Evolutionary conservation across 2,797 vertebrate species (phyloP).

Genomic region (Cyclura pinguis): DNA sequence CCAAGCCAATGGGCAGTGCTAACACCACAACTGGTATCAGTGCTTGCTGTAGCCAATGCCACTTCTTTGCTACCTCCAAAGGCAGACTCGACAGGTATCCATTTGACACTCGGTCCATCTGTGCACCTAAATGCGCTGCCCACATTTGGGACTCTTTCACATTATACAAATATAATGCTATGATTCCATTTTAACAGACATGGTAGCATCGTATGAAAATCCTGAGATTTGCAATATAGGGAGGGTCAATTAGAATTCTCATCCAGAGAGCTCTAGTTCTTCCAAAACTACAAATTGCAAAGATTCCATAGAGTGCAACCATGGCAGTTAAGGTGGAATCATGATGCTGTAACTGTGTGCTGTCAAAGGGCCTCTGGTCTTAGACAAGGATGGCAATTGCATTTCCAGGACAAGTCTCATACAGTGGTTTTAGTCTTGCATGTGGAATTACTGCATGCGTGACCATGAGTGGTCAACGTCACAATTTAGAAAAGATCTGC

Average conservation of each 20-base stretch:
- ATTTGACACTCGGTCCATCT: neutral
- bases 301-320: too few relatives aligned
- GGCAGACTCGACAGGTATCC: neutral
- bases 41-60: neutral
- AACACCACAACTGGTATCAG: neutral
- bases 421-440: too few relatives aligned
- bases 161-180: too few relatives aligned
- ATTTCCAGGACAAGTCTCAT: neutral
- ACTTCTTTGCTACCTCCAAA: neutral
- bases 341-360: too few relatives aligned
- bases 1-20: neutral
- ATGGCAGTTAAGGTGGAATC: too few relatives aligned
- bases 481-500: neutral
- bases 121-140: neutral
- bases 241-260: too few relatives aligned
- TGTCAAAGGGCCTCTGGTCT: neutral
- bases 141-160: too few relatives aligned
- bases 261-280: too few relatives aligned
- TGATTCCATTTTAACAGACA: too few relatives aligned
- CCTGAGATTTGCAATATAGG: too few relatives aligned
- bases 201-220: too few relatives aligned
- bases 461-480: neutral
- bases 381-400: neutral
- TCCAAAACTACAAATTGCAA: too few relatives aligned
- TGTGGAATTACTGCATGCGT: neutral